Conservation (phyloP, 2,888 invertebrate species). For the Masnerella sp. region DNA sequence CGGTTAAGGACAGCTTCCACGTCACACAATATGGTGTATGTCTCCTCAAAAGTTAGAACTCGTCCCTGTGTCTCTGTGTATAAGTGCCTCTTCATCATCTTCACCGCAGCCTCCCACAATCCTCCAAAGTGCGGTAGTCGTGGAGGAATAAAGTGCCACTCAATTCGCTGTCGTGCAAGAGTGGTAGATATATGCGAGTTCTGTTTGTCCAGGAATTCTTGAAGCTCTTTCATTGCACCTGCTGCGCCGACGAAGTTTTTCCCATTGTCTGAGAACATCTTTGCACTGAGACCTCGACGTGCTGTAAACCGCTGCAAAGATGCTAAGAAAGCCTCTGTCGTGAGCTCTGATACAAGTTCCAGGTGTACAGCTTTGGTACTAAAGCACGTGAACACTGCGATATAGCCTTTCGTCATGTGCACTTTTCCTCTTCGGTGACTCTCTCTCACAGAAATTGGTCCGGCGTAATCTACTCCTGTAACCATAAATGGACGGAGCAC, state of each 20-base stretch:
- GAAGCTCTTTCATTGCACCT: neutral
- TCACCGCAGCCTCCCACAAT: slow-evolving; percentile 2
- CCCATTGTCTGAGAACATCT: slow-evolving; percentile 12
- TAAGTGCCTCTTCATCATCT: neutral
- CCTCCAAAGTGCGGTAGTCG: slow-evolving; percentile 1
- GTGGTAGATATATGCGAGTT: neutral
- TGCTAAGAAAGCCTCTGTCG: slow-evolving; percentile 3
- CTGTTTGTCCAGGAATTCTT: neutral
- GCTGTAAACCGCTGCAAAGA: slow-evolving; percentile 9
- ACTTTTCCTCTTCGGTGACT: neutral
- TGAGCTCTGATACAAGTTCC: neutral
- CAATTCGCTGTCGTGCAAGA: neutral
- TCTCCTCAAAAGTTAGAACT: neutral
- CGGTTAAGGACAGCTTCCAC: neutral
- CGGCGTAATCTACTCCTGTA: neutral
- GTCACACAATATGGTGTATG: neutral
- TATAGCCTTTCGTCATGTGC: neutral
- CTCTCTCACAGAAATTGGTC: neutral
- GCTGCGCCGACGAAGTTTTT: slow-evolving; percentile 11
- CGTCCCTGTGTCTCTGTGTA: neutral
- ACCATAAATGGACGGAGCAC: slow-evolving; percentile 12
- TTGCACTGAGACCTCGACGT: slow-evolving; percentile 4
- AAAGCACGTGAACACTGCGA: neutral
- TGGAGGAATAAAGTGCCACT: neutral
- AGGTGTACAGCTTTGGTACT: neutral